Evolutionary conservation across 2,888 invertebrate species (phyloP).

Genomic region (Calliphora vomitoria): DNA sequence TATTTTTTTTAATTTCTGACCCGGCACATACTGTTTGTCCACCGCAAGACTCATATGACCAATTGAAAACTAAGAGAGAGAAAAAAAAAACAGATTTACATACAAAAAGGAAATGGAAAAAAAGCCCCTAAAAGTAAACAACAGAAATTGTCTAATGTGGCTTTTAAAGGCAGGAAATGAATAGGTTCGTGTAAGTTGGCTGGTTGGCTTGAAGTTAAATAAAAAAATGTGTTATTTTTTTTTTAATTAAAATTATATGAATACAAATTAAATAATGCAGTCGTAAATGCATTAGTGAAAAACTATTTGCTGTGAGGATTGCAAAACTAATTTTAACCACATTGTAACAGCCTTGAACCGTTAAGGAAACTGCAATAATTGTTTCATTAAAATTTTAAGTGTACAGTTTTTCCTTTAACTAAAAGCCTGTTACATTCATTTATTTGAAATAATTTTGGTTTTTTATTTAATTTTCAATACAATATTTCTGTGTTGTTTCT

Average conservation of each 20-base stretch:
- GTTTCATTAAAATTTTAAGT: no score
- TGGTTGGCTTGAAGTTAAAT: background rate
- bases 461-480: background rate
- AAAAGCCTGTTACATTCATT: background rate
- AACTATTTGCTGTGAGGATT: background rate
- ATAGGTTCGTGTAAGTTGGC: background rate
- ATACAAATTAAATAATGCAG: background rate
- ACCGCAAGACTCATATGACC: conserved; percentile 25
- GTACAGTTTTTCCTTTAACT: background rate
- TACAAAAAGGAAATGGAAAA: background rate
- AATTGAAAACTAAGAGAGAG: background rate
- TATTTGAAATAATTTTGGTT: background rate
- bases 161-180: background rate
- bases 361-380: no score
- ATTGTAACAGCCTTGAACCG: no score
- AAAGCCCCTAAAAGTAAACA: background rate
- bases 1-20: conserved; percentile 2
- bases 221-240: background rate
- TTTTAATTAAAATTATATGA: background rate
- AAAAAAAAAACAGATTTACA: conserved; percentile 1
- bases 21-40: background rate
- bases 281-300: background rate
- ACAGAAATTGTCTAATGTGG: conserved; percentile 8
- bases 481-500: background rate
- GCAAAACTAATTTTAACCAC: no score